Percentiles rank a stretch among this genome's conserved stretches.
Conservation (phyloP, 2,797 vertebrate species). For the Gymnodraco acuticeps region DNA sequence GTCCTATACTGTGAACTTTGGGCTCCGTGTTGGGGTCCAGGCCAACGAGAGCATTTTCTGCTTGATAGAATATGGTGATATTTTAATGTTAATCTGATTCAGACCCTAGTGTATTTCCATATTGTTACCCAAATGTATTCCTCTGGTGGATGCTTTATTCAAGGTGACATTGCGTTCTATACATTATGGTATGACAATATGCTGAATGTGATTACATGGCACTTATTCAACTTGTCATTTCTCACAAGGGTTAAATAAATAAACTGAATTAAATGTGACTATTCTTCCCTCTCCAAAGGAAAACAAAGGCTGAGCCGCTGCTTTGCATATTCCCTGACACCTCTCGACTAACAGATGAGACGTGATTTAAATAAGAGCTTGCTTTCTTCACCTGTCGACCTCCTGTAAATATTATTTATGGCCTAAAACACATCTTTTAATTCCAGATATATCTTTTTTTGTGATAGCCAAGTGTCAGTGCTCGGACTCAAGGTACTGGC, state of each 20-base stretch:
- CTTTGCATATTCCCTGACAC: conserved; percentile 83
- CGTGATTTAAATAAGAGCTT: conserved; percentile 83
- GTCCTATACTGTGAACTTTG: too few relatives aligned
- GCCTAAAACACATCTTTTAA: conserved; percentile 82
- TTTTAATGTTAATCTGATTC: conserved; percentile 82
- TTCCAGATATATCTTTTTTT: conserved; percentile 84
- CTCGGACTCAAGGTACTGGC: conserved; percentile 86
- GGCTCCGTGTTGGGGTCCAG: conserved; percentile 7
- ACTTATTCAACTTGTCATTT: conserved; percentile 87
- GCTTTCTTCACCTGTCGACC: conserved; percentile 79
- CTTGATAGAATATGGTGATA: conserved; percentile 74
- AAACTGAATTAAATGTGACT: conserved; percentile 80
- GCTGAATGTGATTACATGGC: conserved; percentile 85
- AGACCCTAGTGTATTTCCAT: conserved; percentile 84
- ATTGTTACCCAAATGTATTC: conserved; percentile 87
- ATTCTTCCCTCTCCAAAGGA: conserved; percentile 66
- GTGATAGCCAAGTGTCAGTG: conserved; percentile 90
- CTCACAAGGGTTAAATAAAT: conserved; percentile 85
- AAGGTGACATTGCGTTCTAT: conserved; percentile 85
- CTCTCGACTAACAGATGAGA: conserved; percentile 78
- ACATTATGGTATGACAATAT: conserved; percentile 82
- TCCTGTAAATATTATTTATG: conserved; percentile 86
- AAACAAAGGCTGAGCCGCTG: conserved; percentile 75
- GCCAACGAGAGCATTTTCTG: conserved; percentile 54
- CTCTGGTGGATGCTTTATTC: conserved; percentile 79